Conservation (phyloP, 1,140 invertebrate species). For the Sitobion miscanthi region DNA sequence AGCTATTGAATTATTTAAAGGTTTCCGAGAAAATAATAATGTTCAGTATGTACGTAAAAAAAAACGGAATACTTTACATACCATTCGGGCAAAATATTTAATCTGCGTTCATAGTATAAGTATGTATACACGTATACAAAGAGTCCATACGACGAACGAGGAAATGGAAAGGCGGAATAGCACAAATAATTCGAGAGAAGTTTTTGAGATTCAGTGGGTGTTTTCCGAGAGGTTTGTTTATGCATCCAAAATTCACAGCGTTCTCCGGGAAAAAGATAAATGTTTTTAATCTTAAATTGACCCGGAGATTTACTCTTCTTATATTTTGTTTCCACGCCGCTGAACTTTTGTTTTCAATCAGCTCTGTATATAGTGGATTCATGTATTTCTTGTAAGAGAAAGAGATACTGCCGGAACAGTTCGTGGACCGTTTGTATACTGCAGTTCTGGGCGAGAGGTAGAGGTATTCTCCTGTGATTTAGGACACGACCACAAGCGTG, state of each 20-base stretch:
- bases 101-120: neutral
- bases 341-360: slow-evolving; percentile 56
- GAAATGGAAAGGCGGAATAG: neutral
- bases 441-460: neutral
- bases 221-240: slow-evolving; percentile 43
- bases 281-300: slow-evolving; percentile 56
- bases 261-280: slow-evolving; percentile 43
- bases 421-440: neutral
- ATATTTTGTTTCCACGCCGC: slow-evolving; percentile 47
- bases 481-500: slow-evolving; percentile 20
- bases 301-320: slow-evolving; percentile 50
- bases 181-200: slow-evolving; percentile 20
- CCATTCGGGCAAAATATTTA: neutral
- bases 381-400: slow-evolving; percentile 8
- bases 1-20: neutral
- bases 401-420: neutral
- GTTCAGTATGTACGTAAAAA: neutral
- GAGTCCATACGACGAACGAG: neutral
- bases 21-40: neutral
- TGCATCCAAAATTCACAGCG: slow-evolving; percentile 29
- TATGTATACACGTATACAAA: neutral
- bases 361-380: neutral
- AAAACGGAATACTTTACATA: neutral
- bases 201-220: slow-evolving; percentile 15
- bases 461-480: slow-evolving; percentile 49